Base-by-base conservation (phyloP, 2,888 invertebrate genomes). In the Tridacna gigas region DNA sequence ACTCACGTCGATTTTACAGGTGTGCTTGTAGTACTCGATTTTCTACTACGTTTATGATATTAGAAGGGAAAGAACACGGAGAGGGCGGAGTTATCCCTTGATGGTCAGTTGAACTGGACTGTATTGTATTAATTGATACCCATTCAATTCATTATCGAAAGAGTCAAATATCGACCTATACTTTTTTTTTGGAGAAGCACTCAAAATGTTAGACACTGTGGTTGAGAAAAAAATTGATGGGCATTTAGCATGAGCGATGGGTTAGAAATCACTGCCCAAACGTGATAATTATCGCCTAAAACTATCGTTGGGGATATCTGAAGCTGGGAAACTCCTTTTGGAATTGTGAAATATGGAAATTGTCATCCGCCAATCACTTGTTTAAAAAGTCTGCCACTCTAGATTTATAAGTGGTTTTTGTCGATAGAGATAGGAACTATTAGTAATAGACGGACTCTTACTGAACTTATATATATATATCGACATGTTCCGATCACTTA, bases 311-410 rank as follows among this genome's bases (percentile, higher is more conserved):
- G n/a, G 71, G 71, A 47, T 22, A 22, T 13, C 15, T 51, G 51
- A 48, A n/a, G 18, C 56, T 9, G 25, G 25, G 71, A 51, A 71
- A 22, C 71, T 25, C 25, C 45, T 37, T 37, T 71, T 22, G 71
- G 51, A 71, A 71, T 71, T 71, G 51, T 71, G 71, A 71, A 71
- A 71, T 71, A 71, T 71, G 71, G 51, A 7, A 15, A 25, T 47
- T 51, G 71, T 15, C 71, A 26, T 13, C 22, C 51, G 71, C 26
- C 71, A 71, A 71, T 71, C 71, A 71, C 37, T 26, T 37, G 37
- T 37, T 71, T 71, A 71, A 71, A 37, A 37, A 60, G 22, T 11
- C 74, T 61, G 61, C n/a, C 74, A 74, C 61, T 37, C 61, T 9
- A 47, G n/a, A 20, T 7, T 37, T 5, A 61, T 37, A 37, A 74